Conservation (phyloP, 37 sponge, comb jelly and placozoan genomes). For the Geodia barretti region DNA sequence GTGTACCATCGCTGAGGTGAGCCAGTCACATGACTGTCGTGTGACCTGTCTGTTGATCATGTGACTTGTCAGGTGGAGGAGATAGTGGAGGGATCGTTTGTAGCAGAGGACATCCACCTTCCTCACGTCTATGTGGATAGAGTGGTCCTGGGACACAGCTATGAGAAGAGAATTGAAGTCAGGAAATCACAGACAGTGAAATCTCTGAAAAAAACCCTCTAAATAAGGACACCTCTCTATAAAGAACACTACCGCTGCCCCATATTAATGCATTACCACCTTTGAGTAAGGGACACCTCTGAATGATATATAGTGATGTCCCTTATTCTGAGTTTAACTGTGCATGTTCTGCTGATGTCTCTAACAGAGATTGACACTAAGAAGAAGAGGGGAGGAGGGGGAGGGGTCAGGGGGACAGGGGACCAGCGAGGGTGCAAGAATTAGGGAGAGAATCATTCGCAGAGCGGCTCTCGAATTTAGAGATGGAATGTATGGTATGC, state of each 20-base stretch:
- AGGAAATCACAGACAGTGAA: too few species aligned
- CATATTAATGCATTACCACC: too few species aligned
- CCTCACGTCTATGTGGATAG: constrained; percentile 91
- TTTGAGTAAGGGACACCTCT: too few species aligned
- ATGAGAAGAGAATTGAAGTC: constrained; percentile 91
- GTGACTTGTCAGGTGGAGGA: constrained; percentile 88
- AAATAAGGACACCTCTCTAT: too few species aligned
- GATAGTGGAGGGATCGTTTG: constrained; percentile 88
- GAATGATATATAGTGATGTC: background rate
- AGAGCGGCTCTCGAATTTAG: constrained; percentile 94
- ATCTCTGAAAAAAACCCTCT: too few species aligned
- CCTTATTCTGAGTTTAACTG: too few species aligned
- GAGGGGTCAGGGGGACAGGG: background rate
- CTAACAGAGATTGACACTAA: background rate
- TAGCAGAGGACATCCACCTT: constrained; percentile 85
- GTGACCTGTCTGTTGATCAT: background rate
- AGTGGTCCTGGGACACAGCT: constrained; percentile 68
- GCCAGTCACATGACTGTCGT: background rate
- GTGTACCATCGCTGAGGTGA: constrained; percentile 91
- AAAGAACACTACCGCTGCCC: too few species aligned
- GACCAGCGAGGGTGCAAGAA: background rate
- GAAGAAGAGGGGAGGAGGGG: background rate
- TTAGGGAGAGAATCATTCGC: constrained; percentile 80
- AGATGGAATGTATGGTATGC: constrained; percentile 95
- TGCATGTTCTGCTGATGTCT: too few species aligned